A percentile compares a stretch with the other conserved stretches of the same genome.
phyloP scores from a whole-genome alignment of 2,888 invertebrate species.

The Tenthredo livida region DNA sequence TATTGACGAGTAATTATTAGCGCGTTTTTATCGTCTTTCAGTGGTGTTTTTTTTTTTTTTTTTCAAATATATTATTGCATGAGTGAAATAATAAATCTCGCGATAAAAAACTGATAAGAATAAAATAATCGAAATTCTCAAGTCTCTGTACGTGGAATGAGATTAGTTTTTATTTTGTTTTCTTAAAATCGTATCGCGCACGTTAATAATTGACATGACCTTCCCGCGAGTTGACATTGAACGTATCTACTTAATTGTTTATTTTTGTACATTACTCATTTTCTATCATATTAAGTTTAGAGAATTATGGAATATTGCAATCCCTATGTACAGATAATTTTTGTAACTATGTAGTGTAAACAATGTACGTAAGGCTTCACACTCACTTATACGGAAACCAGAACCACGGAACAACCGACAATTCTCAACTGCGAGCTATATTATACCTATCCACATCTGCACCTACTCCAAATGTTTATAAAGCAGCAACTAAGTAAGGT shows the following conservation, averaged over 20 bases:
- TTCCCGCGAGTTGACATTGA: neutral
- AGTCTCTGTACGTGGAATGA: neutral
- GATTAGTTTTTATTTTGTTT: neutral
- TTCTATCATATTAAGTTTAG: neutral
- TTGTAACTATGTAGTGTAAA: neutral
- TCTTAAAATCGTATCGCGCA: neutral
- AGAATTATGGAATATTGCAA: neutral
- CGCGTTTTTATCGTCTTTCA: no score
- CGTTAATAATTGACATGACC: constrained; percentile 1
- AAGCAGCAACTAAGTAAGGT: neutral
- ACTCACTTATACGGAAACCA: neutral
- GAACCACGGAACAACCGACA: neutral
- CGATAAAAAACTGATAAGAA: neutral
- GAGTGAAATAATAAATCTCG: neutral
- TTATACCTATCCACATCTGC: neutral
- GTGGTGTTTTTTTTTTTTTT: neutral
- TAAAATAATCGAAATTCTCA: neutral
- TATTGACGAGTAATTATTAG: neutral
- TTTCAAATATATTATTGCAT: neutral
- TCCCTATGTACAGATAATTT: neutral
- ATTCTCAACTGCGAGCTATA: neutral
- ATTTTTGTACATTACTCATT: neutral
- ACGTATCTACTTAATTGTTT: neutral
- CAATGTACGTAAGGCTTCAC: neutral
- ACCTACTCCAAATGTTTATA: neutral